Evolutionary conservation across 2,888 invertebrate species (phyloP), one percentile per base, ranked within the genome.

Genomic region (Scaptomyza cyrtandrae): DNA sequence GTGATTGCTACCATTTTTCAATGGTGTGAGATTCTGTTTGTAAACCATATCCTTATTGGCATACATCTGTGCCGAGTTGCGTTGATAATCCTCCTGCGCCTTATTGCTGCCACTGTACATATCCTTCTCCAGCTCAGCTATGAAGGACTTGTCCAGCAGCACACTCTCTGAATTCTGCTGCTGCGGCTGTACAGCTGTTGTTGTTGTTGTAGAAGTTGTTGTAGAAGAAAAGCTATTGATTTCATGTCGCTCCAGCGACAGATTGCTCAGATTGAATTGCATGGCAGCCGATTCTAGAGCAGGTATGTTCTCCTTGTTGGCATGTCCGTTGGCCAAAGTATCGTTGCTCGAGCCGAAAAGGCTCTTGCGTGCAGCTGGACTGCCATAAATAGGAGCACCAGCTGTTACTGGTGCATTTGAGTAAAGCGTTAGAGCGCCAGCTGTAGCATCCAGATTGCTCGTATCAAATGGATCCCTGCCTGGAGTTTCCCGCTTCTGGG

Each of bases 401-500:
- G 54, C 53, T 4, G 53, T 29, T 41, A 63, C 49, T 1, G 64
- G 66, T 6, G 87, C 60, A 71, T 91, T 91, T 16, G 90, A 87
- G 69, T 90, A 91, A n/a, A 75, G 76, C 60, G 55, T 54, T n/a
- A 80, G 53, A 10, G 73, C 49, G 49, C 76, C 53, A 7, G 63
- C n/a, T 49, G 57, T 6, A 11, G 52, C 16, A 35, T 78, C 77
- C 57, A 78, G 24, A 49, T 57, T 75, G 55, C 76, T 94, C 0
- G 95, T 96, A 79, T 96, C 95, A 77, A 96, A 95, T 0, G 95
- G 95, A 92, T 96, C 95, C 9, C 75, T 6, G 74, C 56, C 50
- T 52, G 37, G 37, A 14, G 75, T 64, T 6, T 77, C 77, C 6
- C 78, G 71, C 31, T 69, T 66, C 37, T 81, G 90, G 43, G 86